Conservation (phyloP, 1,140 invertebrate species). For the silkworm (Bombyx mori) region DNA sequence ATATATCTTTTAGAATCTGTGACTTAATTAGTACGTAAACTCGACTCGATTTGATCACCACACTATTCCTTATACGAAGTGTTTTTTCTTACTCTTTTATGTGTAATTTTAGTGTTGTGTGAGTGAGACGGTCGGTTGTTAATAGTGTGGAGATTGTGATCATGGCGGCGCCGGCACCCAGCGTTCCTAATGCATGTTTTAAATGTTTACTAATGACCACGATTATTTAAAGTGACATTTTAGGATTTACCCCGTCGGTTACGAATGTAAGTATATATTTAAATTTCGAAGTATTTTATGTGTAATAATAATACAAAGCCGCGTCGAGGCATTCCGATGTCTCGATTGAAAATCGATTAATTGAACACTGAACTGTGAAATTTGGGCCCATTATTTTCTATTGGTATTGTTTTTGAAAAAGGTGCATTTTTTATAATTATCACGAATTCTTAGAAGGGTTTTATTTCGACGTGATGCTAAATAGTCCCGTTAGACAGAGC, state of each 20-base stretch:
- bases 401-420: background rate
- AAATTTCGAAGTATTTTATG: conserved; percentile 1
- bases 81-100: conserved; percentile 19
- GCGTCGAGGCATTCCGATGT: background rate
- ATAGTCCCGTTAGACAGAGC: too few relatives aligned
- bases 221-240: conserved; percentile 69
- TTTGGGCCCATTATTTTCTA: too few relatives aligned
- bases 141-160: conserved; percentile 45
- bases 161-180: conserved; percentile 54
- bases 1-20: conserved; percentile 39
- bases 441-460: too few relatives aligned
- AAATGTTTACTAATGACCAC: conserved; percentile 69
- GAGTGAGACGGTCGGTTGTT: conserved; percentile 30
- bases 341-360: background rate
- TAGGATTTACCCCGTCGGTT: conserved; percentile 34
- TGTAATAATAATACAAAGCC: background rate
- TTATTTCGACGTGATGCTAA: too few relatives aligned
- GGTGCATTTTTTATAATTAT: background rate
- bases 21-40: conserved; percentile 64
- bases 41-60: conserved; percentile 52
- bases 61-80: conserved; percentile 49
- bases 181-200: conserved; percentile 60
- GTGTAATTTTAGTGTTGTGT: conserved; percentile 3
- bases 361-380: background rate
- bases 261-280: background rate